phyloP scores from a whole-genome alignment of 1,140 invertebrate genomes.

The Brachionus calyciflorus region DNA sequence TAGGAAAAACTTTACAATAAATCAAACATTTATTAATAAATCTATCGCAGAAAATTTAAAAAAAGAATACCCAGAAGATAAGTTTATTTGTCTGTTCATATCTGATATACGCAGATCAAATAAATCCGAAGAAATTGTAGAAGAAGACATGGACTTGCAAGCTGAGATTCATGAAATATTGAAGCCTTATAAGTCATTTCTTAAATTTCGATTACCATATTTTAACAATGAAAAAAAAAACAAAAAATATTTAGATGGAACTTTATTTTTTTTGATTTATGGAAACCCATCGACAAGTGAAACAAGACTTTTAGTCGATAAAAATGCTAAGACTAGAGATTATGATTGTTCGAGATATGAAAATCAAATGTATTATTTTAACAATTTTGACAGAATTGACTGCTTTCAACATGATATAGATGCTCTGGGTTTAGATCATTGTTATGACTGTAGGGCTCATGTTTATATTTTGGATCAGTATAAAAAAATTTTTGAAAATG shows the following conservation, averaged over 20 bases:
- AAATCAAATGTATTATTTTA: constrained; percentile 12
- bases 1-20: not conserved
- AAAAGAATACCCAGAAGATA: not conserved
- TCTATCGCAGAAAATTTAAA: not conserved
- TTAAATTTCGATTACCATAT: constrained; percentile 4
- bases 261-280: not conserved
- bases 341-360: constrained; percentile 8
- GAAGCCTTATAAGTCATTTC: not conserved
- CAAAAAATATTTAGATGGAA: not conserved
- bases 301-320: not conserved
- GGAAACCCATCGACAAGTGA: not conserved
- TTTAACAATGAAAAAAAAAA: not conserved
- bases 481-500: too few relatives aligned
- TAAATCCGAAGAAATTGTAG: not conserved
- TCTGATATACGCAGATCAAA: constrained; percentile 4
- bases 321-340: not conserved
- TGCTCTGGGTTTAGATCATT: constrained; percentile 1
- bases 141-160: constrained; percentile 20
- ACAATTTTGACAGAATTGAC: not conserved
- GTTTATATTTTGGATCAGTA: constrained; percentile 7
- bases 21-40: not conserved
- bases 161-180: not conserved
- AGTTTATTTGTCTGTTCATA: not conserved
- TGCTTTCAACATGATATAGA: not conserved
- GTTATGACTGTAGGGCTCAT: constrained; percentile 9